Base-by-base conservation (phyloP, 2,888 invertebrate species). In the Leucozona laternaria region DNA sequence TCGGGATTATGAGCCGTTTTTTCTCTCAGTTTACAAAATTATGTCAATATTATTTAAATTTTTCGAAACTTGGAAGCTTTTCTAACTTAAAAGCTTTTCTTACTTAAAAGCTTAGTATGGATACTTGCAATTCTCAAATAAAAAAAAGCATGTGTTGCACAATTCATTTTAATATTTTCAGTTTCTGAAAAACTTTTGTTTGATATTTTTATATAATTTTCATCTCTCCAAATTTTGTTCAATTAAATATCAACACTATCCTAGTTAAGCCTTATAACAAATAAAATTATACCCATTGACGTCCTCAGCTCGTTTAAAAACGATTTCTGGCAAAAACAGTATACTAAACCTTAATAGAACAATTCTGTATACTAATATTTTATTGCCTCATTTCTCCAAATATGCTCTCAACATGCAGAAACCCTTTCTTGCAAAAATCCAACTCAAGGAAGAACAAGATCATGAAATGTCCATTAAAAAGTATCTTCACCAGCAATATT, bases 391-490 rank as follows among this genome's bases (percentile, higher is more conserved):
- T 31, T 48, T 48, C 70, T 70, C 6, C 15, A 53, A 72, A 50
- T 58, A 55, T 48, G 40, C 78, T 50, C 50, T 20, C n/a, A 55
- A 20, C 22, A 68, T 28, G 11, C 22, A 11, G 34, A 43, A 28
- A 60, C 60, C 71, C 53, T 28, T 55, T n/a, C 3, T 68, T 20
- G 0, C 2, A n/a, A 45, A 31, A 31, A 71, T 34, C 45, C n/a
- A 76, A 57, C 62, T 82, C 62, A 66, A 79, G 8, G 20, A 48
- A 31, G 70, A 86, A 37, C 34, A 78, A 78, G 78, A 80, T 81
- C 78, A 81, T 81, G 82, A 57, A 78, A 82, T 79, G 62, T 57
- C 78, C 82, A 86, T 86, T 86, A 82, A 86, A 79, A 75, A 75
- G 57, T 75, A 34, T 55, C 66, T 82, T 50, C 77, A 75, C 50